Evolutionary conservation across 2,888 invertebrate species (phyloP).

Genomic region (Sphinx pinastri): DNA sequence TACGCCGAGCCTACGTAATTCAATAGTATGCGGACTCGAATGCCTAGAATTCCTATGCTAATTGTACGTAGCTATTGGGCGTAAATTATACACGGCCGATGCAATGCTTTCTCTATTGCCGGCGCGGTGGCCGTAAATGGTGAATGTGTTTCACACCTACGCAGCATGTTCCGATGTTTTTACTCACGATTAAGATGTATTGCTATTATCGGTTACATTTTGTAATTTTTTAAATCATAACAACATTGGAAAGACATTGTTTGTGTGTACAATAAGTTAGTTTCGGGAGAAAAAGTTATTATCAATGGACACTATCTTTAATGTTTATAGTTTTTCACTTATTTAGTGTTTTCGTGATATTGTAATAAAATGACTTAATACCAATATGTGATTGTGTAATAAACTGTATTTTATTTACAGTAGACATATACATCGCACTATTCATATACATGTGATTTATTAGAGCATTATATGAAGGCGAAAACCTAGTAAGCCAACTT

Average conservation of each 20-base stretch:
- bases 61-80: conserved; percentile 51
- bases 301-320: too few relatives aligned
- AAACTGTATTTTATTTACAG: too few relatives aligned
- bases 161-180: conserved; percentile 17
- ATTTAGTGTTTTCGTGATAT: too few relatives aligned
- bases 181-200: conserved; percentile 31
- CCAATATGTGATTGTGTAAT: too few relatives aligned
- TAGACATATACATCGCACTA: too few relatives aligned
- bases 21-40: conserved; percentile 33
- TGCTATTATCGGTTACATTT: not conserved
- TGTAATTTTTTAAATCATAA: conserved; percentile 35
- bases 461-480: conserved; percentile 29
- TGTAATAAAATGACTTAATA: too few relatives aligned
- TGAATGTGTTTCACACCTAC: conserved; percentile 53
- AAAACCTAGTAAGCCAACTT: conserved; percentile 43
- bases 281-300: too few relatives aligned
- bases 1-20: conserved; percentile 17
- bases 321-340: too few relatives aligned
- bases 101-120: conserved; percentile 49
- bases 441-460: not conserved
- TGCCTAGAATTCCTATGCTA: conserved; percentile 61
- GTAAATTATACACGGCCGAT: conserved; percentile 59
- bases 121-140: conserved; percentile 38
- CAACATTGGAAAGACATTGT: too few relatives aligned
- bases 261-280: too few relatives aligned